A percentile compares a stretch with the other conserved stretches of the same genome.
Conservation (phyloP, 2,888 invertebrate genomes). For the Drosophila putrida region DNA sequence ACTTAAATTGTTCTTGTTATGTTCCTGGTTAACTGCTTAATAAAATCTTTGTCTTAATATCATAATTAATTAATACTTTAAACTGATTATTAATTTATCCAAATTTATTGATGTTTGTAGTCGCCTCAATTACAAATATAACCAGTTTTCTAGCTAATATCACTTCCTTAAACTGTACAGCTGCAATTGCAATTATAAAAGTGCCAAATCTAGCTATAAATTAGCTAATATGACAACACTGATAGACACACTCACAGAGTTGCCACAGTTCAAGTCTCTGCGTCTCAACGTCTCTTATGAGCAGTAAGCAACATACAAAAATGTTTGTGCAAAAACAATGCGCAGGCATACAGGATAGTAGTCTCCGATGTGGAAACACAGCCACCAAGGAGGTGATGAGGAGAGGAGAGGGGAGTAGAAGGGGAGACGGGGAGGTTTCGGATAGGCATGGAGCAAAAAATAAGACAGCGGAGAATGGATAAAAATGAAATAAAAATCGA, state of each 20-base stretch:
- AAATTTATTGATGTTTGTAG: too few species aligned
- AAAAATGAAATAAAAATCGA: constrained; percentile 83
- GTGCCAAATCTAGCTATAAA: too few species aligned
- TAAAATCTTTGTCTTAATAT: too few species aligned
- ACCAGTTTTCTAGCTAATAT: too few species aligned
- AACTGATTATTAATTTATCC: too few species aligned
- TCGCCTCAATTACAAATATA: too few species aligned
- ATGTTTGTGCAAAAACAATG: constrained; percentile 76
- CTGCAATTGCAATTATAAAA: too few species aligned
- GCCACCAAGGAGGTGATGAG: neutral
- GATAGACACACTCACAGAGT: neutral
- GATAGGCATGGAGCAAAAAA: constrained; percentile 19
- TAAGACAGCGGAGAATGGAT: constrained; percentile 60
- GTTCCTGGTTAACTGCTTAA: too few species aligned
- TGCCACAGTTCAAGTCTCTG: constrained; percentile 21
- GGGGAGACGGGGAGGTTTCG: neutral
- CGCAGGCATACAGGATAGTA: constrained; percentile 46
- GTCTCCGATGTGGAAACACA: constrained; percentile 22
- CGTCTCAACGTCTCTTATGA: constrained; percentile 55
- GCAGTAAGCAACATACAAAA: constrained; percentile 68
- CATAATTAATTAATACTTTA: too few species aligned
- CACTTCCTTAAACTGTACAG: too few species aligned
- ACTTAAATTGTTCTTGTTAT: too few species aligned
- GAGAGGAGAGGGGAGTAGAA: neutral
- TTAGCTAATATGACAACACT: too few species aligned